Percentiles rank a stretch among this genome's conserved stretches.
Evolutionary conservation across 2,797 vertebrate species (phyloP).

Genomic region (Ctenopoma kingsleyae): DNA sequence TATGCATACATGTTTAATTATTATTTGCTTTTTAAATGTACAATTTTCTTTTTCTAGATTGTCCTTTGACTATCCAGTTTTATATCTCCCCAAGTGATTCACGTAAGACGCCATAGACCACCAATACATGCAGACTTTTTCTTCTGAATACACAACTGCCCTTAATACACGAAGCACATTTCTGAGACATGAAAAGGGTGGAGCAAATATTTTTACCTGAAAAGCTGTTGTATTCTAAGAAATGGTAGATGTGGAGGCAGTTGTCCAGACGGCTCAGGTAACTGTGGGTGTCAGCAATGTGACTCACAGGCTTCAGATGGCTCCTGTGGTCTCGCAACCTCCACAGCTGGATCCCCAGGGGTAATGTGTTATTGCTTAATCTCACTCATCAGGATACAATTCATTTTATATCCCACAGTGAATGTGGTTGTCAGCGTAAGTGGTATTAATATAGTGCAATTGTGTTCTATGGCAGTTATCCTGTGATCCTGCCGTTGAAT

Average conservation of each 20-base stretch:
- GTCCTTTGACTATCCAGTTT: constrained; percentile 85
- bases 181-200: neutral
- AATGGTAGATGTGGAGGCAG: constrained; percentile 11
- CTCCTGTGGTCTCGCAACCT: constrained; percentile 78
- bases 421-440: neutral
- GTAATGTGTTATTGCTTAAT: constrained; percentile 56
- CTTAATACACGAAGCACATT: neutral
- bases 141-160: neutral
- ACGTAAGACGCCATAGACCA: constrained; percentile 68
- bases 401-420: neutral
- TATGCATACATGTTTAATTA: fast-evolving
- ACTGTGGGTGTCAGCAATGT: constrained; percentile 71
- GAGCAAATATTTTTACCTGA: neutral
- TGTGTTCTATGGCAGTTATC: constrained; percentile 73
- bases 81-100: constrained; percentile 77
- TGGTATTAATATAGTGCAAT: constrained; percentile 9
- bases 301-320: constrained; percentile 79
- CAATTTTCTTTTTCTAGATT: constrained; percentile 72
- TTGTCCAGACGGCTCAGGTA: constrained; percentile 76
- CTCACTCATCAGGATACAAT: neutral
- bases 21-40: neutral
- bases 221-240: neutral
- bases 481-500: constrained; percentile 70
- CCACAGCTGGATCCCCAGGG: constrained; percentile 71
- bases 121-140: neutral